phyloP scores from a whole-genome alignment of 2,797 vertebrate genomes.

The Phylloscopus collybita region DNA sequence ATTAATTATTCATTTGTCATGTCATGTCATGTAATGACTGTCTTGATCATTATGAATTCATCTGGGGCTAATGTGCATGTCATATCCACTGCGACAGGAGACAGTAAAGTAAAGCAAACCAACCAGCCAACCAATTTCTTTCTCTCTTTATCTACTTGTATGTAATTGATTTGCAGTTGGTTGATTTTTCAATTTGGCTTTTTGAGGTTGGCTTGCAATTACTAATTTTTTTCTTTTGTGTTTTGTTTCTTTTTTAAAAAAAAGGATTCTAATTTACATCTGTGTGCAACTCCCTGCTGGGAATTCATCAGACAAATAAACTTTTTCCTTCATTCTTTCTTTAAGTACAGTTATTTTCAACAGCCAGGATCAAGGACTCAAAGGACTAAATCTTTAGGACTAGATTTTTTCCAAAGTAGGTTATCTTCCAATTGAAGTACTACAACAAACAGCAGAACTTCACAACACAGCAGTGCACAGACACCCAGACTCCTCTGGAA shows the following conservation, averaged over 20 bases:
- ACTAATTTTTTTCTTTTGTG: background rate
- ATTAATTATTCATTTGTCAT: slow-evolving; percentile 54
- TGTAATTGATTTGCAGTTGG: slow-evolving; percentile 33
- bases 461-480: background rate
- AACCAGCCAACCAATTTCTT: background rate
- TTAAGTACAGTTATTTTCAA: background rate
- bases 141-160: background rate
- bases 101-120: slow-evolving; percentile 34
- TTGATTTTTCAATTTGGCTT: slow-evolving; percentile 37
- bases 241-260: background rate
- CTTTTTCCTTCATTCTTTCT: background rate
- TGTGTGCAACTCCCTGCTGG: background rate
- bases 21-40: slow-evolving; percentile 8
- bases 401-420: background rate
- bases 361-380: background rate
- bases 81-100: background rate
- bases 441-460: background rate
- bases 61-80: slow-evolving; percentile 30
- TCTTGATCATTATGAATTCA: slow-evolving; percentile 53
- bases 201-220: slow-evolving; percentile 18
- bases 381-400: background rate
- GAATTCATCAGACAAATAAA: background rate
- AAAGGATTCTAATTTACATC: background rate
- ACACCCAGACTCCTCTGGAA: background rate
- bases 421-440: background rate